Evolutionary conservation across 2,113 vertebrate genomes (phyloP).

Genomic region (Carassius auratus): DNA sequence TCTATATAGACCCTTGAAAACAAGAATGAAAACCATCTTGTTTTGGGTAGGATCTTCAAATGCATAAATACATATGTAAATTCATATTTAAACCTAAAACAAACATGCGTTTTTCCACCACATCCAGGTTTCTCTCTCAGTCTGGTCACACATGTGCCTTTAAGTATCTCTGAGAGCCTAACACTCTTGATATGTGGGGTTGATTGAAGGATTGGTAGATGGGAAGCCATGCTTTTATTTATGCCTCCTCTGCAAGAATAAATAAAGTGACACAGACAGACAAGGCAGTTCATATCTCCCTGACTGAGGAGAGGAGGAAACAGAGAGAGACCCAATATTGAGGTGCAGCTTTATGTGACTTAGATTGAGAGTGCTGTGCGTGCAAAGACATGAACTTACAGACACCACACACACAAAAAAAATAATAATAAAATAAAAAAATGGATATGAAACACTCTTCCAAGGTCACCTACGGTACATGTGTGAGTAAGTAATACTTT

Average conservation of each 20-base stretch:
- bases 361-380: slow-evolving; percentile 57
- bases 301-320: slow-evolving; percentile 50
- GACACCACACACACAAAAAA: slow-evolving; percentile 31
- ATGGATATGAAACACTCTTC: slow-evolving; percentile 48
- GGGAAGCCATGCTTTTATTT: slow-evolving; percentile 68
- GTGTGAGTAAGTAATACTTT: background rate
- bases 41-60: background rate
- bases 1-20: background rate
- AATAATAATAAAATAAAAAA: background rate
- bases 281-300: slow-evolving; percentile 57
- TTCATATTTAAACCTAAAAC: background rate
- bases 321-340: slow-evolving; percentile 55
- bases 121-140: slow-evolving; percentile 57
- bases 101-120: slow-evolving; percentile 30
- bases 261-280: slow-evolving; percentile 65
- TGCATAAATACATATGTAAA: background rate
- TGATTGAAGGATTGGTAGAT: slow-evolving; percentile 67
- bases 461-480: slow-evolving; percentile 36
- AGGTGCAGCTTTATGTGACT: slow-evolving; percentile 66
- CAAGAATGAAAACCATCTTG: background rate
- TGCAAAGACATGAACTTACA: slow-evolving; percentile 55
- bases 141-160: slow-evolving; percentile 59
- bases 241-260: slow-evolving; percentile 68
- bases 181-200: slow-evolving; percentile 64
- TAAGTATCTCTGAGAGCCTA: slow-evolving; percentile 63